Conservation (phyloP, 2,113 vertebrate species). For the Alouatta palliata region DNA sequence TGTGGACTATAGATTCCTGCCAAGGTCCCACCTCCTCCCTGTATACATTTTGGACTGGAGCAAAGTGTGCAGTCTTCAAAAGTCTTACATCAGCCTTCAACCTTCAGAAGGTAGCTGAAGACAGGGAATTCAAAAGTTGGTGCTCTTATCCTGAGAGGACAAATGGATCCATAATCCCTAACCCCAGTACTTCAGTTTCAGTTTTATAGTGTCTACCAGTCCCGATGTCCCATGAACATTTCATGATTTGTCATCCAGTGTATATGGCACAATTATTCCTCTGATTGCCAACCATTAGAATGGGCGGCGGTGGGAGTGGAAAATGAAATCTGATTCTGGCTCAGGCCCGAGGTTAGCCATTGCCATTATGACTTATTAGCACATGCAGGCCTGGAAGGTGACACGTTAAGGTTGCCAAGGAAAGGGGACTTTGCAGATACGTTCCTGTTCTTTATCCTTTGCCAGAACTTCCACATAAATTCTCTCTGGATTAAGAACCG, state of each 20-base stretch:
- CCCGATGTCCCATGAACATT: not conserved
- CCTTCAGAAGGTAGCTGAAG: not conserved
- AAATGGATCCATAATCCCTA: not conserved
- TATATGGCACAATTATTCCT: not conserved
- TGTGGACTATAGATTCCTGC: not conserved
- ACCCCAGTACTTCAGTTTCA: not conserved
- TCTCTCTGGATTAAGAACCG: not conserved
- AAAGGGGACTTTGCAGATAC: not conserved
- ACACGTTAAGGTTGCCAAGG: not conserved
- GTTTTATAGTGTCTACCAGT: not conserved
- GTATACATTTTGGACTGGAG: not conserved
- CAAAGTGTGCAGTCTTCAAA: not conserved
- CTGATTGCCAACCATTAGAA: not conserved
- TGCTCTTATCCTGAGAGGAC: not conserved
- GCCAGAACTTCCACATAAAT: not conserved
- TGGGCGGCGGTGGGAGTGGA: not conserved
- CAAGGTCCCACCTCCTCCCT: not conserved
- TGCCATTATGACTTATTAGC: not conserved
- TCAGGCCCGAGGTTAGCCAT: not conserved
- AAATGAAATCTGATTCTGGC: not conserved
- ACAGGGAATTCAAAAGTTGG: not conserved
- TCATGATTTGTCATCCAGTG: slow-evolving; percentile 2
- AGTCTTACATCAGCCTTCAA: not conserved
- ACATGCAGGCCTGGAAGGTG: not conserved
- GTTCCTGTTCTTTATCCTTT: not conserved